Evolutionary conservation across 2,888 invertebrate species (phyloP).

Genomic region (Sussaba pulchella): DNA sequence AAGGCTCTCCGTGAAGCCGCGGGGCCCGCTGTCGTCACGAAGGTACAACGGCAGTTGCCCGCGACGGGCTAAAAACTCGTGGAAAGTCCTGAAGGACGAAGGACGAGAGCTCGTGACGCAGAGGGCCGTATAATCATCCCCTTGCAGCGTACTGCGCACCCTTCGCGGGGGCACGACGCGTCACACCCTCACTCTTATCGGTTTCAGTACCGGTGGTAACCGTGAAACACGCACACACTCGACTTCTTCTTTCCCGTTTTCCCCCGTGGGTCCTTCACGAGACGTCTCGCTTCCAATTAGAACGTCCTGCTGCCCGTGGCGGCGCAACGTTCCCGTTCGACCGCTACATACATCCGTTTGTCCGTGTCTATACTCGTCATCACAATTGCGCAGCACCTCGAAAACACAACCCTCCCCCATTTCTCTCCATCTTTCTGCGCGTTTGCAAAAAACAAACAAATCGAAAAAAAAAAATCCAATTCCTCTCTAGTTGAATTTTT

Average conservation of each 20-base stretch:
- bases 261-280: constrained; percentile 26
- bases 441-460: background rate
- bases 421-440: background rate
- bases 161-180: constrained; percentile 31
- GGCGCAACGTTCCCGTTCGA: constrained; percentile 30
- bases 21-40: background rate
- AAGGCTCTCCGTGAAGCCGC: constrained; percentile 46
- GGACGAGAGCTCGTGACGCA: constrained; percentile 64
- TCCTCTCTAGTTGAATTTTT: too few relatives aligned
- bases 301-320: constrained; percentile 52
- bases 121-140: constrained; percentile 73
- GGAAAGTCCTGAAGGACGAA: constrained; percentile 54
- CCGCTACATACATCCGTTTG: constrained; percentile 61
- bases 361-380: constrained; percentile 35
- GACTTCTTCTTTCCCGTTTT: constrained; percentile 34
- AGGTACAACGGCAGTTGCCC: constrained; percentile 13
- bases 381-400: constrained; percentile 12
- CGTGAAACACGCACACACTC: constrained; percentile 36
- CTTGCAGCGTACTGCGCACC: constrained; percentile 38
- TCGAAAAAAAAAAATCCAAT: constrained; percentile 5
- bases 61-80: constrained; percentile 38
- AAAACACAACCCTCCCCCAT: background rate
- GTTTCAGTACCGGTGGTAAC: constrained; percentile 10
- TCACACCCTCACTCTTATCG: constrained; percentile 23
- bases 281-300: constrained; percentile 68